phyloP scores from a whole-genome alignment of 2,888 invertebrate genomes.

The Gortyna flavago region DNA sequence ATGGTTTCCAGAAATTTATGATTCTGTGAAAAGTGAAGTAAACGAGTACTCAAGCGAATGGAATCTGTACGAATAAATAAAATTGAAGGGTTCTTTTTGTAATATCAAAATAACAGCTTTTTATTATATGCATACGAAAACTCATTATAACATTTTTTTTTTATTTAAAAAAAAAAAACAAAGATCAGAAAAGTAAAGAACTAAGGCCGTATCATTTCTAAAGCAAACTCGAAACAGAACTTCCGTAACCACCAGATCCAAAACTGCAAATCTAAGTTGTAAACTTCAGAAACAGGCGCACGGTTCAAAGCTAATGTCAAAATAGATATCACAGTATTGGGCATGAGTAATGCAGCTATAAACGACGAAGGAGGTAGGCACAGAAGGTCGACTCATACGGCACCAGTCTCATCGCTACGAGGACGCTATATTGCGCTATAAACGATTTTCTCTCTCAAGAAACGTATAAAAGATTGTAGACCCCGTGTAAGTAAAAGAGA shows the following conservation, averaged over 20 bases:
- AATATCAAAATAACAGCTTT: no score
- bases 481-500: not conserved
- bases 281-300: constrained; percentile 21
- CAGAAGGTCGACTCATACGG: not conserved
- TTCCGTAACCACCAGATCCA: not conserved
- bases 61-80: no score
- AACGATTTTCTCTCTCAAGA: not conserved
- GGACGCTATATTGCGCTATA: not conserved
- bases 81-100: no score
- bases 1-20: no score
- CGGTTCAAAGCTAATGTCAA: constrained; percentile 36
- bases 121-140: no score
- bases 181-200: not conserved
- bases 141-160: no score
- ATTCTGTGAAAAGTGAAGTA: no score
- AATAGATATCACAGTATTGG: constrained; percentile 41
- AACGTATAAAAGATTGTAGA: not conserved
- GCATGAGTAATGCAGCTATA: constrained; percentile 28
- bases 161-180: no score
- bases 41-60: no score
- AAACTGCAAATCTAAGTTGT: constrained; percentile 17
- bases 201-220: not conserved
- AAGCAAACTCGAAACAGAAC: not conserved
- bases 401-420: rapidly evolving
- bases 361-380: not conserved